Conservation (phyloP, 2,113 vertebrate genomes). For the rat (Rattus norvegicus) region DNA sequence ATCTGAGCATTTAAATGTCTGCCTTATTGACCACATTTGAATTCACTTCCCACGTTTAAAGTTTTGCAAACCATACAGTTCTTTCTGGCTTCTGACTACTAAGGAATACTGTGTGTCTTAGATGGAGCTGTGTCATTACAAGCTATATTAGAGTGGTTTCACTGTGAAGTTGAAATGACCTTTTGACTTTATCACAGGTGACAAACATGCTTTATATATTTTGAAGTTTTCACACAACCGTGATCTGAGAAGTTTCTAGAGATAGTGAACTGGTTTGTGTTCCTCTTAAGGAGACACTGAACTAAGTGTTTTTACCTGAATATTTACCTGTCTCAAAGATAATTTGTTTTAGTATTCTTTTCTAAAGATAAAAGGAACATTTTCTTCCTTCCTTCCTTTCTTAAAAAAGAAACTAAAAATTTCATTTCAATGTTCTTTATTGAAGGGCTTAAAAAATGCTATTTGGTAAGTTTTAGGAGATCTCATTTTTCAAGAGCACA, state of each 20-base stretch:
- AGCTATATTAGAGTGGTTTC: background rate
- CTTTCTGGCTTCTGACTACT: background rate
- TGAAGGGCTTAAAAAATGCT: background rate
- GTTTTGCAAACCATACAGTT: background rate
- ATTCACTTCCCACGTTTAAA: background rate
- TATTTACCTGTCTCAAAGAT: background rate
- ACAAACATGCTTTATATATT: background rate
- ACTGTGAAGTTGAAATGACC: background rate
- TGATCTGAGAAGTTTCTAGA: background rate
- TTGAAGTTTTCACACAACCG: background rate
- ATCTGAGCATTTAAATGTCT: background rate
- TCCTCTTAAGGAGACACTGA: background rate
- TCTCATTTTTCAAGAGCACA: background rate
- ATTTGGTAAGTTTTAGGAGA: background rate
- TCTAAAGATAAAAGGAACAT: background rate
- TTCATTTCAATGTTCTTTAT: background rate
- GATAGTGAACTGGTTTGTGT: background rate
- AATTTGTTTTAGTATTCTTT: background rate
- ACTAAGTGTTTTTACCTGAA: background rate
- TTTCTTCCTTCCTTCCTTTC: background rate
- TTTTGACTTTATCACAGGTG: background rate
- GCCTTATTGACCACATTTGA: background rate
- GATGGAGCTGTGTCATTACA: background rate
- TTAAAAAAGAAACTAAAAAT: background rate
- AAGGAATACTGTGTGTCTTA: background rate